Conservation (phyloP, 2,797 vertebrate genomes). For the Cynopterus sphinx region DNA sequence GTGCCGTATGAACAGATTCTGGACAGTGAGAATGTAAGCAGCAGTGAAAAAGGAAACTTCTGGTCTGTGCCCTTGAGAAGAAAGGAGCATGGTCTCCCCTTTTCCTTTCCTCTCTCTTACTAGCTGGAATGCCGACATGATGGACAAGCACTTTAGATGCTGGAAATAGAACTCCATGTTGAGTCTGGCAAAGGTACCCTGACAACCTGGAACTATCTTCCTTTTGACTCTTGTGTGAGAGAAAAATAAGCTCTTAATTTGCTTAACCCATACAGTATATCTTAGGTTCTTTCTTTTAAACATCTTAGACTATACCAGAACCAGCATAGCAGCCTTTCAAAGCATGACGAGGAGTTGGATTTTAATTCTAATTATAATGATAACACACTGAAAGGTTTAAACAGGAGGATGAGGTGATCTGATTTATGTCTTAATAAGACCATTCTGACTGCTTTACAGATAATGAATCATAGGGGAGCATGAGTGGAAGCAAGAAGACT, state of each 20-base stretch:
- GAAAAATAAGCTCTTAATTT: background rate
- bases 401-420: background rate
- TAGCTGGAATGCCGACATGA: background rate
- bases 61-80: background rate
- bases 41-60: background rate
- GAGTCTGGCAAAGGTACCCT: background rate
- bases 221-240: background rate
- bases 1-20: background rate
- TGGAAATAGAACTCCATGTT: background rate
- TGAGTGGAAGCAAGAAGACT: background rate
- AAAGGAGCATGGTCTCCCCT: background rate
- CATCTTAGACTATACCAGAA: background rate
- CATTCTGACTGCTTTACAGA: background rate
- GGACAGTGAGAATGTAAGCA: background rate
- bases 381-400: background rate
- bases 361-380: background rate
- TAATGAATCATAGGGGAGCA: background rate
- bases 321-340: background rate
- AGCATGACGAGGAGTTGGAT: background rate
- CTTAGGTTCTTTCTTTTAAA: slow-evolving; percentile 2
- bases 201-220: background rate
- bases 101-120: background rate
- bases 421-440: background rate
- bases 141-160: background rate
- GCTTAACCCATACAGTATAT: background rate